Evolutionary conservation across 2,113 vertebrate species (phyloP).

Genomic region (Podilymbus podiceps): DNA sequence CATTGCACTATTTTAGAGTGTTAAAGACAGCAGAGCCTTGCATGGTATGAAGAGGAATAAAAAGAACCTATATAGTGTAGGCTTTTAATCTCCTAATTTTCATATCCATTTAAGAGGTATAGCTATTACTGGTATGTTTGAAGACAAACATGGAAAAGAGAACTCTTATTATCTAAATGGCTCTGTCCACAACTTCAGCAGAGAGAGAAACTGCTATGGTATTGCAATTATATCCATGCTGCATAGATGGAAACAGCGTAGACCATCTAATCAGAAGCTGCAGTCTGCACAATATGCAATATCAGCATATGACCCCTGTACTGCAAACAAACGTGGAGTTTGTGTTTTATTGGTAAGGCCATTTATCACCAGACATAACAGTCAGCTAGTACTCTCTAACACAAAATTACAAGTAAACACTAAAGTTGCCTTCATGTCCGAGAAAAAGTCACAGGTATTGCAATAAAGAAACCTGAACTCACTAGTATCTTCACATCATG

Average conservation of each 20-base stretch:
- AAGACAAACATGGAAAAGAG: not conserved
- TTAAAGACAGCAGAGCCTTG: not conserved
- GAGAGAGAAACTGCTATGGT: not conserved
- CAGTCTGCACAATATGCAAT: not conserved
- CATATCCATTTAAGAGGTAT: not conserved
- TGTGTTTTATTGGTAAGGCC: not conserved
- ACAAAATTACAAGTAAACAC: not conserved
- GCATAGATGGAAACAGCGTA: not conserved
- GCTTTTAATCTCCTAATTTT: not conserved
- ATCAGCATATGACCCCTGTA: not conserved
- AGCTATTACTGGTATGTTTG: not conserved
- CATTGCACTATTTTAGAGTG: not conserved
- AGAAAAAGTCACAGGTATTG: not conserved
- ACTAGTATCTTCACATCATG: not conserved
- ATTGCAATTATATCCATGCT: not conserved
- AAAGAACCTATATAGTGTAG: not conserved
- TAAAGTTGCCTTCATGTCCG: not conserved
- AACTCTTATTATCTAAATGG: not conserved
- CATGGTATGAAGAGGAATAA: not conserved
- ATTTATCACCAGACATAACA: not conserved
- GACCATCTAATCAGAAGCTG: not conserved
- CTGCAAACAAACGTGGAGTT: not conserved
- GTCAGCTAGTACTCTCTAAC: not conserved
- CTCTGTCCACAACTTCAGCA: not conserved
- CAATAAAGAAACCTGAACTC: not conserved